Base-by-base conservation (phyloP, 2,113 vertebrate genomes). In the Campylorhamphus procurvoides region DNA sequence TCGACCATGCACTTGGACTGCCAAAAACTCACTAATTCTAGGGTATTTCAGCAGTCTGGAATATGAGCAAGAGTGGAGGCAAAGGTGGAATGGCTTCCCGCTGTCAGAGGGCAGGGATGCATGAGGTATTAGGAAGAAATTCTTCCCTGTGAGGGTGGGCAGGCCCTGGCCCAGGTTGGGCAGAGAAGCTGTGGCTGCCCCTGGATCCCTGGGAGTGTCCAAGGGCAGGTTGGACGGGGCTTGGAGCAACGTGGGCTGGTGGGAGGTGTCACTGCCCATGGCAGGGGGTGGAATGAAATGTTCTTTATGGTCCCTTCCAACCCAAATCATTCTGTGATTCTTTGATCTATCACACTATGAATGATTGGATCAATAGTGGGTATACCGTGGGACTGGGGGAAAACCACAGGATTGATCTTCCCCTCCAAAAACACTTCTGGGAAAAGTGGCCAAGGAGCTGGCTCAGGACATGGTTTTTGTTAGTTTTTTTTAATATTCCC, bases 91-190 rank as follows among this genome's bases (percentile, higher is more conserved):
- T 40, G 4, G 6, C 7, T 74, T 46, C 23, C 23, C 59, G 5
- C 0, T 50, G 52, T 5, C 14, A 22, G 28, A 67, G 29, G 19
- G 19, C 53, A 60, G 46, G 46, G 10, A 0, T 0, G 5, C 19
- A 2, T 53, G 19, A 3, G n/a, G 24, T 29, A 1, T n/a, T n/a
- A 24, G 46, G 28, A 5, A 60, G 46, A 2, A 60, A 53, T 39
- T 60, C 1, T 0, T 74, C 0, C 0, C 24, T 33, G 10, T 1
- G 46, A 60, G 28, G 46, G 12, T 39, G 23, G 23, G 2, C 0
- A 74, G 28, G n/a, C 19, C 28, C 69, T 89, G 62, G 24, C 28
- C 3, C 46, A 83, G 47, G 60, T 35, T 60, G 10, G 10, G 24
- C 69, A 60, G 69, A 53, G 78, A 4, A 75, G 46, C 31, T 74